A percentile compares a stretch with the other conserved stretches of the same genome.
Evolutionary conservation across 2,797 vertebrate genomes (phyloP).

Genomic region (Taenioides sp.): DNA sequence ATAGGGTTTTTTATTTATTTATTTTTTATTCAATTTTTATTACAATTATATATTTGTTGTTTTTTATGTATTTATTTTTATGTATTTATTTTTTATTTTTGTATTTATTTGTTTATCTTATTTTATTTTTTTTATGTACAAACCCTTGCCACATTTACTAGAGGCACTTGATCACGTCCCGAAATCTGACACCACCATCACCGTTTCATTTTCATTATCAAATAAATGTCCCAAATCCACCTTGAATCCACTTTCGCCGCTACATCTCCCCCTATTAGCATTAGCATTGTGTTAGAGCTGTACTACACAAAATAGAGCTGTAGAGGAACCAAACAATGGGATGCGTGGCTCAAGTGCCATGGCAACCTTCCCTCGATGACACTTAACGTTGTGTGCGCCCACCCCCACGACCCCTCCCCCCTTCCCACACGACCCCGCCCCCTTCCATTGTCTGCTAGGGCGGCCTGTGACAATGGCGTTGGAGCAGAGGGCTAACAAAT

Average conservation of each 20-base stretch:
- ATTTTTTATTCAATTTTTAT: too few relatives aligned
- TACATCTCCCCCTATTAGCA: background rate
- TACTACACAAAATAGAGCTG: slow-evolving; percentile 17
- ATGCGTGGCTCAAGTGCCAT: slow-evolving; percentile 38
- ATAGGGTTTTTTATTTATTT: too few relatives aligned
- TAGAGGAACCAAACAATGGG: slow-evolving; percentile 49
- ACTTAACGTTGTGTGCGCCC: slow-evolving; percentile 50
- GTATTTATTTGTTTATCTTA: too few relatives aligned
- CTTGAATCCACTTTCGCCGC: background rate
- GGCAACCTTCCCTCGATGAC: slow-evolving; percentile 50
- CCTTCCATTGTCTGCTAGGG: slow-evolving; percentile 56
- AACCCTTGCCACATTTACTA: too few relatives aligned
- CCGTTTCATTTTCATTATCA: too few relatives aligned
- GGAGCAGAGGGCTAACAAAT: slow-evolving; percentile 64
- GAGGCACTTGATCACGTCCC: too few relatives aligned
- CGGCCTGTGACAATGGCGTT: slow-evolving; percentile 42
- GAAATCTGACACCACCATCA: background rate
- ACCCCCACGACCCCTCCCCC: slow-evolving; percentile 14
- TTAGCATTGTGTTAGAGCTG: slow-evolving; percentile 13
- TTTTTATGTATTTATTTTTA: background rate
- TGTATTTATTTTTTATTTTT: too few relatives aligned
- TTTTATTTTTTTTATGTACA: too few relatives aligned
- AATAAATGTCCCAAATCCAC: background rate
- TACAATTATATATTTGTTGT: too few relatives aligned
- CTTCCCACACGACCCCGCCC: slow-evolving; percentile 18